Conservation (phyloP, 2,888 invertebrate species). For the Exephanes ischioxanthus region DNA sequence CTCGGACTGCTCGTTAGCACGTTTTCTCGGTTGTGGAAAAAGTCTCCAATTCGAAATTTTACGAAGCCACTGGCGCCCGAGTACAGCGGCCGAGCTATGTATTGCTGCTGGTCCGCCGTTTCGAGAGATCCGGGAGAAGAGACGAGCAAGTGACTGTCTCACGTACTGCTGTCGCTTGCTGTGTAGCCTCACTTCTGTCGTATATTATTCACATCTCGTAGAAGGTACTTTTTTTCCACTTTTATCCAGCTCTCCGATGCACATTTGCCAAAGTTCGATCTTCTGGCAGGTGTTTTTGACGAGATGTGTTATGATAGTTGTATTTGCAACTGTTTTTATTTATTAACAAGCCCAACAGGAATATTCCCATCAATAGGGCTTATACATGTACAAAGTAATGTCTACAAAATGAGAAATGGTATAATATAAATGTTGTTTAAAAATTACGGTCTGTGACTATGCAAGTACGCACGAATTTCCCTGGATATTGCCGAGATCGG, state of each 20-base stretch:
- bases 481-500: too few relatives aligned
- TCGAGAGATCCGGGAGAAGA: constrained; percentile 5
- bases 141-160: constrained; percentile 20
- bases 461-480: too few relatives aligned
- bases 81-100: not conserved
- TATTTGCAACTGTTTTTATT: too few relatives aligned
- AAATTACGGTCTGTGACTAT: too few relatives aligned
- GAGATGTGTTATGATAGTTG: too few relatives aligned
- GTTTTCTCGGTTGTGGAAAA: constrained; percentile 31
- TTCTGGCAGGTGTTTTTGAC: too few relatives aligned
- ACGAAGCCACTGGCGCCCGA: constrained; percentile 35
- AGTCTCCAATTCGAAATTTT: constrained; percentile 54
- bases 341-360: too few relatives aligned
- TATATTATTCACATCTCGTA: not conserved
- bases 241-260: not conserved
- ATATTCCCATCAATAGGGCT: too few relatives aligned
- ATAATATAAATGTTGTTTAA: too few relatives aligned
- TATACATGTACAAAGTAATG: too few relatives aligned
- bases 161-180: constrained; percentile 43
- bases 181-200: constrained; percentile 29
- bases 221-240: not conserved
- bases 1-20: constrained; percentile 43
- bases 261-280: too few relatives aligned
- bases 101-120: constrained; percentile 14
- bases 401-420: too few relatives aligned